Percentiles rank a stretch among this genome's conserved stretches.
Evolutionary conservation across 1,140 invertebrate species (phyloP).

Genomic region (Drosophila varians): DNA sequence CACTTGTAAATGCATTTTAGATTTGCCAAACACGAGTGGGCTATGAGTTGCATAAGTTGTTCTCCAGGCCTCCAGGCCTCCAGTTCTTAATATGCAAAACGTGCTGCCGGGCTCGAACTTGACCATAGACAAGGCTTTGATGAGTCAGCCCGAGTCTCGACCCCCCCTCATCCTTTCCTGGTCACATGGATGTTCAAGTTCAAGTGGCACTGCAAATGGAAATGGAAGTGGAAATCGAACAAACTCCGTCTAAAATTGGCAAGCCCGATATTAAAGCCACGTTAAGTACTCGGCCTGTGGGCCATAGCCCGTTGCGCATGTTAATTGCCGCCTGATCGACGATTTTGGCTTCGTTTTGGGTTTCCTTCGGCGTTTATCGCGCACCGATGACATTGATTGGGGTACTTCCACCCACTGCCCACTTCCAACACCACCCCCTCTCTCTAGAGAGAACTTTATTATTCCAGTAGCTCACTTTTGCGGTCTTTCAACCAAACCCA

Average conservation of each 20-base stretch:
- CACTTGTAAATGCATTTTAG: slow-evolving; percentile 34
- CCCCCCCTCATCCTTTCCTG: slow-evolving; percentile 15
- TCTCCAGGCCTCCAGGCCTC: background rate
- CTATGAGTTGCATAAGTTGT: background rate
- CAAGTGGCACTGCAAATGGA: slow-evolving; percentile 35
- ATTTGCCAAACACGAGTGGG: slow-evolving; percentile 3
- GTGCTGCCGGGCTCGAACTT: slow-evolving; percentile 56
- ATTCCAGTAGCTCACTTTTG: slow-evolving; percentile 41
- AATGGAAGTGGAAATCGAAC: slow-evolving; percentile 40
- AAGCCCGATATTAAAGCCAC: slow-evolving; percentile 30
- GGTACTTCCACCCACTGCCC: slow-evolving; percentile 20
- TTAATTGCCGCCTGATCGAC: slow-evolving; percentile 55
- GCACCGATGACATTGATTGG: slow-evolving; percentile 60
- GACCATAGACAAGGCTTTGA: slow-evolving; percentile 48
- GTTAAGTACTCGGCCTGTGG: slow-evolving; percentile 20
- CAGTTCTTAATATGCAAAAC: slow-evolving; percentile 60
- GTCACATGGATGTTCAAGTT: slow-evolving; percentile 68
- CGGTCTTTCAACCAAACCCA: slow-evolving; percentile 60
- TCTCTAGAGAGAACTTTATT: slow-evolving; percentile 29
- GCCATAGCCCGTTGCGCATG: slow-evolving; percentile 53
- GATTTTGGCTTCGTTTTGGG: slow-evolving; percentile 59
- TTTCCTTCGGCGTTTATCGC: slow-evolving; percentile 39
- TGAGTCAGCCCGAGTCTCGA: slow-evolving; percentile 45
- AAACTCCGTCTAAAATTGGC: slow-evolving; percentile 54
- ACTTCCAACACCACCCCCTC: background rate